Evolutionary conservation across 2,888 invertebrate genomes (phyloP).

Genomic region (Liodrosophila aerea): DNA sequence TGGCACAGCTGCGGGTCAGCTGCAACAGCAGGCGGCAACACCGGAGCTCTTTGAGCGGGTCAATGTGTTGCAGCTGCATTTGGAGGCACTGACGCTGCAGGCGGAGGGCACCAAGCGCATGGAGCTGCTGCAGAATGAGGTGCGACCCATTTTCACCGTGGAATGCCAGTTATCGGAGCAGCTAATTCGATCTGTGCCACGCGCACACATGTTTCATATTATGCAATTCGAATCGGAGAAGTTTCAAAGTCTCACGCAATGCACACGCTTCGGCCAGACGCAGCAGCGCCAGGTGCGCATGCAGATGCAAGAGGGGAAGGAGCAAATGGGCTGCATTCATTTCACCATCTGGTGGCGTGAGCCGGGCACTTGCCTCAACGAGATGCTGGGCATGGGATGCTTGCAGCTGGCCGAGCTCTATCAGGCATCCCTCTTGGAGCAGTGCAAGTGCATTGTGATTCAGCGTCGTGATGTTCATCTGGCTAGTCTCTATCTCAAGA

Average conservation of each 20-base stretch:
- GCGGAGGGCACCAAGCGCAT: slow-evolving; percentile 79
- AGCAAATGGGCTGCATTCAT: slow-evolving; percentile 66
- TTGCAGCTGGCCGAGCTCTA: slow-evolving; percentile 72
- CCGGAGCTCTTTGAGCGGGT: slow-evolving; percentile 70
- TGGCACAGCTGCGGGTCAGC: slow-evolving; percentile 4
- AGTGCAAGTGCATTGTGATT: slow-evolving; percentile 77
- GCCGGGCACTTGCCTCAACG: slow-evolving; percentile 79
- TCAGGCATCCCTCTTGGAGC: slow-evolving; percentile 73
- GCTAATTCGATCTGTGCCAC: slow-evolving; percentile 67
- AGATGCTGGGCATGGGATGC: slow-evolving; percentile 77
- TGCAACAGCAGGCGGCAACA: slow-evolving; percentile 27
- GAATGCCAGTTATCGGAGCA: slow-evolving; percentile 78
- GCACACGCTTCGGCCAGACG: slow-evolving; percentile 77
- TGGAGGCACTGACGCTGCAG: slow-evolving; percentile 78
- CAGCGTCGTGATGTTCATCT: slow-evolving; percentile 70
- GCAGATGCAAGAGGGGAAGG: slow-evolving; percentile 10
- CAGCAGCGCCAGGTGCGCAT: slow-evolving; percentile 67
- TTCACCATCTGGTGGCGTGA: slow-evolving; percentile 80
- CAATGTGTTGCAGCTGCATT: slow-evolving; percentile 68
- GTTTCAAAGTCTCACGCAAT: slow-evolving; percentile 79
- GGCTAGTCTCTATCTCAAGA: slow-evolving; percentile 77
- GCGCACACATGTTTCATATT: slow-evolving; percentile 74
- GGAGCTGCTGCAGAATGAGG: slow-evolving; percentile 75
- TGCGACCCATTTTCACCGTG: slow-evolving; percentile 78
- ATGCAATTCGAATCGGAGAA: slow-evolving; percentile 81